These are phyloP conservation scores for Drosophila equinoxialis DNA, from an alignment of 1,140 invertebrate species.

Conservation along the genomic window DNA sequence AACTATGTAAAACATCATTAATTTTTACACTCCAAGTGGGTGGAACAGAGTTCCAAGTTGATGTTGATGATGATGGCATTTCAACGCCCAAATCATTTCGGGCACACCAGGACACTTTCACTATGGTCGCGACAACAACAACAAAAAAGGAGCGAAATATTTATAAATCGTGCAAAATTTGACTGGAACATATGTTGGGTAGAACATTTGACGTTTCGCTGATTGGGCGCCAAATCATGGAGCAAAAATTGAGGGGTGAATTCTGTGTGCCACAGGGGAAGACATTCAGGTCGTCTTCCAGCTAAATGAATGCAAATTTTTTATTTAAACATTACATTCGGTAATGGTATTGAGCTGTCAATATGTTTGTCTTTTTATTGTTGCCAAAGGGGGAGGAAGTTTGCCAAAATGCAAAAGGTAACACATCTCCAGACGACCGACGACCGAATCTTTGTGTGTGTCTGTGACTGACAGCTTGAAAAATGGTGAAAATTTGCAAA, in stretches of 20 bases:
- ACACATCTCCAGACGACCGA: no score
- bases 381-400: constrained; percentile 11
- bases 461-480: constrained; percentile 67
- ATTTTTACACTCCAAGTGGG: constrained; percentile 51
- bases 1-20: constrained; percentile 79
- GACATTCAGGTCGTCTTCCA: constrained; percentile 1
- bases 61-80: constrained; percentile 66
- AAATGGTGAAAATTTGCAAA: constrained; percentile 64
- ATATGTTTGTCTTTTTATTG: constrained; percentile 76
- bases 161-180: constrained; percentile 65
- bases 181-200: constrained; percentile 69
- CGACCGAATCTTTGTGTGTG: constrained; percentile 8
- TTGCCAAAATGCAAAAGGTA: no score
- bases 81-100: constrained; percentile 69
- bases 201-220: constrained; percentile 60
- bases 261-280: not conserved
- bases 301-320: constrained; percentile 76
- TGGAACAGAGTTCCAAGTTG: constrained; percentile 30
- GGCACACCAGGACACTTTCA: constrained; percentile 67
- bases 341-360: constrained; percentile 78
- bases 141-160: constrained; percentile 45
- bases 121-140: constrained; percentile 31
- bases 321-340: constrained; percentile 74
- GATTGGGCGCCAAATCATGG: constrained; percentile 46
- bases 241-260: not conserved